Percentiles rank a stretch among this genome's conserved stretches.
Conservation (phyloP, 2,888 invertebrate genomes). For the Lasioglossum pauxillum region DNA sequence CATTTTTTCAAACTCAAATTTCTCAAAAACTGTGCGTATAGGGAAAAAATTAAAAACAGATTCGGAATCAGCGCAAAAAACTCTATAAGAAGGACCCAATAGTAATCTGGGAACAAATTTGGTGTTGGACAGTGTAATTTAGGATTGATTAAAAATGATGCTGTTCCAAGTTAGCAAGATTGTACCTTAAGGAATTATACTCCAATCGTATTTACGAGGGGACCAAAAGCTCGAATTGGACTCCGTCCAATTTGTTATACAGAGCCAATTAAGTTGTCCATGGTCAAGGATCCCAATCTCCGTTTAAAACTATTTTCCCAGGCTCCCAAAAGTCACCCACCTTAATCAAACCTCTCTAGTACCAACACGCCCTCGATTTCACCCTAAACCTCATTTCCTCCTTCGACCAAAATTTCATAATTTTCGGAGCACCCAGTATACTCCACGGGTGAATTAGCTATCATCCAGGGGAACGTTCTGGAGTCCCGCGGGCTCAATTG, state of each 20-base stretch:
- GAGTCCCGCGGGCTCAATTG: conserved; percentile 3
- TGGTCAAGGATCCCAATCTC: neutral
- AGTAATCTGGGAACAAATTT: no score
- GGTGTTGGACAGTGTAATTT: no score
- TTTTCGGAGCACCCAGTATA: neutral
- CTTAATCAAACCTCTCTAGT: neutral
- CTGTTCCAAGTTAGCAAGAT: neutral
- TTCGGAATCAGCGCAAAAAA: no score
- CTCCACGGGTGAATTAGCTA: neutral
- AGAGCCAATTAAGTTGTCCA: neutral
- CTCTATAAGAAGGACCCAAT: no score
- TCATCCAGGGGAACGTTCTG: neutral
- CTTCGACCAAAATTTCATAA: neutral
- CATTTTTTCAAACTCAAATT: no score
- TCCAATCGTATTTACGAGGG: neutral
- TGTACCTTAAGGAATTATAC: neutral
- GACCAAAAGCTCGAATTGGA: neutral
- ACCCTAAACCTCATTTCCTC: neutral
- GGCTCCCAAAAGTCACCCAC: neutral
- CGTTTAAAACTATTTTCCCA: neutral
- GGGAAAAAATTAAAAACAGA: no score
- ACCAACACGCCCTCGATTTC: neutral
- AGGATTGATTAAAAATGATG: no score
- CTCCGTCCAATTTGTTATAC: neutral
- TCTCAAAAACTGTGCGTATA: no score